Evolutionary conservation across 2,113 vertebrate genomes (phyloP).

Genomic region (Pipra filicauda): DNA sequence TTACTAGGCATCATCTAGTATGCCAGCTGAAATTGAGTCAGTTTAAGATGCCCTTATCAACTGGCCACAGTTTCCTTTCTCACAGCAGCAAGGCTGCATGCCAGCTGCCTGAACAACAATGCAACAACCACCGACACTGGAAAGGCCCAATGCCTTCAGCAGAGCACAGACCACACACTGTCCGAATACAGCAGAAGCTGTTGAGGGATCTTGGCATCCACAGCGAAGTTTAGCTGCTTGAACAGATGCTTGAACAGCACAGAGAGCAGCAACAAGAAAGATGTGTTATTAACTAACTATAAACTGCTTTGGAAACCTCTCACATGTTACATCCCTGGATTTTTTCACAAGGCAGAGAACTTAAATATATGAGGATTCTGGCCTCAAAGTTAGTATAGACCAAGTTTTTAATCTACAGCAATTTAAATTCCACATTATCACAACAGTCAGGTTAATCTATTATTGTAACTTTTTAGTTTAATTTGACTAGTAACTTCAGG

Average conservation of each 20-base stretch:
- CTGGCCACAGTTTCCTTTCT: conserved; percentile 39
- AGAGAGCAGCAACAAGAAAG: neutral
- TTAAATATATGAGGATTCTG: neutral
- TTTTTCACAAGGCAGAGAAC: neutral
- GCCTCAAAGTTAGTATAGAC: neutral
- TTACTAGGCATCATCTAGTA: neutral
- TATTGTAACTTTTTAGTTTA: neutral
- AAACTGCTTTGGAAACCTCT: neutral
- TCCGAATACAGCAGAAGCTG: neutral
- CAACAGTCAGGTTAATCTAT: neutral
- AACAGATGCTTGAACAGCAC: neutral
- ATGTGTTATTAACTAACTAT: neutral
- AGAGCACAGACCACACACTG: neutral
- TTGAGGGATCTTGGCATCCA: neutral
- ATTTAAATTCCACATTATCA: neutral
- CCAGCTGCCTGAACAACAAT: conserved; percentile 40
- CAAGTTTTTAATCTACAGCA: neutral
- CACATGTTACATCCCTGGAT: neutral
- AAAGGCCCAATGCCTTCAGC: neutral
- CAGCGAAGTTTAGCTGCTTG: neutral
- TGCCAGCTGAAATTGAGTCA: conserved; percentile 19
- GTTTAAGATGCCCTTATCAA: conserved; percentile 50
- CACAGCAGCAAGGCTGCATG: conserved; percentile 23
- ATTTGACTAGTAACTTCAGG: neutral
- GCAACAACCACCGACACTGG: neutral